These are phyloP conservation scores for Poecilia latipinna DNA, from an alignment of 2,113 vertebrate genomes.

Conservation along the genomic window DNA sequence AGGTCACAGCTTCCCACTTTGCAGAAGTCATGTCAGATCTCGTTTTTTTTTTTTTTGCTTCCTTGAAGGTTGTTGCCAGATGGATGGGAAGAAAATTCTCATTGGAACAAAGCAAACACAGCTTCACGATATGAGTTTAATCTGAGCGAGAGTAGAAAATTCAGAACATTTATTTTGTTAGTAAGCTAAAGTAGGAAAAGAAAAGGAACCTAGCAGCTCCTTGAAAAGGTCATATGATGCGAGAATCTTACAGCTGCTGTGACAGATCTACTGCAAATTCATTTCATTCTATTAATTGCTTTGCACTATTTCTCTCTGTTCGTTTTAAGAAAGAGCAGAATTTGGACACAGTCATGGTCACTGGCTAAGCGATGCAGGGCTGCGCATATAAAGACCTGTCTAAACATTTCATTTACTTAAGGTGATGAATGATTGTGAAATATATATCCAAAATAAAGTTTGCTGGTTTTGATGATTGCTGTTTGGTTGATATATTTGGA, in stretches of 20 bases:
- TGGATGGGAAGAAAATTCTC: neutral
- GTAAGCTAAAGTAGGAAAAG: slow-evolving; percentile 20
- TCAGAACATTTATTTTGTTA: neutral
- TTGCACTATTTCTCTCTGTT: slow-evolving; percentile 23
- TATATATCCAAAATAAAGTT: neutral
- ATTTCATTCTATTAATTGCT: slow-evolving; percentile 22
- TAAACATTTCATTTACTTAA: slow-evolving; percentile 12
- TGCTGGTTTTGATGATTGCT: slow-evolving; percentile 10
- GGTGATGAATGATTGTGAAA: slow-evolving; percentile 8
- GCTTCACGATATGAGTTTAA: neutral
- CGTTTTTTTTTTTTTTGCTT: neutral
- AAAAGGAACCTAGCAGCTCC: slow-evolving; percentile 42
- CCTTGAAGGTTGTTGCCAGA: neutral
- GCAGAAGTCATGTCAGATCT: neutral
- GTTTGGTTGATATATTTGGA: slow-evolving; percentile 20
- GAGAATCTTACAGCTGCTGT: slow-evolving; percentile 31
- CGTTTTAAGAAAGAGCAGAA: slow-evolving; percentile 20
- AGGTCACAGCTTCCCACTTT: neutral
- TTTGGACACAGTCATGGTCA: slow-evolving; percentile 20
- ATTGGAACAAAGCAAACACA: neutral
- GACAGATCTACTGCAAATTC: slow-evolving; percentile 62
- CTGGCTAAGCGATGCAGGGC: slow-evolving; percentile 6
- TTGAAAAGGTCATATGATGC: slow-evolving; percentile 51
- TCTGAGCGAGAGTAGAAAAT: neutral
- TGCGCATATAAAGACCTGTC: slow-evolving; percentile 6